These are phyloP conservation scores for Pollenia labialis DNA, from an alignment of 2,888 invertebrate genomes.

Conservation along the genomic window DNA sequence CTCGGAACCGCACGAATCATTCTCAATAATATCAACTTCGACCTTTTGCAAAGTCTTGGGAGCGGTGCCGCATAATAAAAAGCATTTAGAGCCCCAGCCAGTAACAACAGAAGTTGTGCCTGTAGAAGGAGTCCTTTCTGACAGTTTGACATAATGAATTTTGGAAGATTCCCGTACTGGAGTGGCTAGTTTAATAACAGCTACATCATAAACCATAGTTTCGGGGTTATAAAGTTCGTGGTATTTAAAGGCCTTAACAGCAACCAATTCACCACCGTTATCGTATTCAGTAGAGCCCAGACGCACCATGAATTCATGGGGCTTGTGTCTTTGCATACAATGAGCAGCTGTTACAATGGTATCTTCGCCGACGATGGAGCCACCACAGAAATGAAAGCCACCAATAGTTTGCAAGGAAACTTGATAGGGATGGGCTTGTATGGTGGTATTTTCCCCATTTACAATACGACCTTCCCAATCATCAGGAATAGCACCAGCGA, in stretches of 20 bases:
- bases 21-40: slow-evolving; percentile 75
- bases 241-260: slow-evolving; percentile 79
- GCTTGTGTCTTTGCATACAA: slow-evolving; percentile 78
- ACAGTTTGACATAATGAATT: slow-evolving; percentile 77
- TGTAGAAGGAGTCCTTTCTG: slow-evolving; percentile 75
- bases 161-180: slow-evolving; percentile 77
- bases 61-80: slow-evolving; percentile 75
- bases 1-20: slow-evolving; percentile 34
- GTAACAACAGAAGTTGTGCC: slow-evolving; percentile 80
- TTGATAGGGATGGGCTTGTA: slow-evolving; percentile 84
- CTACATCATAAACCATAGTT: slow-evolving; percentile 83
- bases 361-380: slow-evolving; percentile 80
- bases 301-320: slow-evolving; percentile 78
- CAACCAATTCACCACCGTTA: slow-evolving; percentile 82
- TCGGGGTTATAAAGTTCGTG: slow-evolving; percentile 80
- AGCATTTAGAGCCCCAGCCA: slow-evolving; percentile 83
- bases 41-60: slow-evolving; percentile 74
- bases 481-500: slow-evolving; percentile 68
- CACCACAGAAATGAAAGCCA: slow-evolving; percentile 84
- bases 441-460: slow-evolving; percentile 82
- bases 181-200: slow-evolving; percentile 81
- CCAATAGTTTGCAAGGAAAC: slow-evolving; percentile 81
- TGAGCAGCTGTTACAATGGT: slow-evolving; percentile 84
- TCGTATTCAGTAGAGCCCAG: slow-evolving; percentile 81
- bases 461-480: slow-evolving; percentile 82